Percentiles rank a stretch among this genome's conserved stretches.
Evolutionary conservation across 2,113 vertebrate species (phyloP).

Genomic region (Oncorhynchus masou): DNA sequence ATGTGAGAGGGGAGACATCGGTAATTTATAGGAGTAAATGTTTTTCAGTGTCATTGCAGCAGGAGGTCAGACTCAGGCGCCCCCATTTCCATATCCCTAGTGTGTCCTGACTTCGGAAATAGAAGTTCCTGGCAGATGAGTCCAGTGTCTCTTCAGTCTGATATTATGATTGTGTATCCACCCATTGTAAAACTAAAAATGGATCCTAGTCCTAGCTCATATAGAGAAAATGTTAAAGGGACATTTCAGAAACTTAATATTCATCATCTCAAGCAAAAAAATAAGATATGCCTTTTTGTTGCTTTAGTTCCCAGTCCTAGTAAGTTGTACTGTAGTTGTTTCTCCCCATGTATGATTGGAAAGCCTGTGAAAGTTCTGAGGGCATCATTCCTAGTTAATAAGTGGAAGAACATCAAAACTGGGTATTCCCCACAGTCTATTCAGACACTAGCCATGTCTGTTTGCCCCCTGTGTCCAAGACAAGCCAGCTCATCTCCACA

Average conservation of each 20-base stretch:
- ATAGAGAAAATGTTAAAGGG: constrained; percentile 1
- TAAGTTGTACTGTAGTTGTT: background rate
- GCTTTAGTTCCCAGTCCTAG: background rate
- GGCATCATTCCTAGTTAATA: background rate
- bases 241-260: background rate
- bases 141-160: background rate
- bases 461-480: background rate
- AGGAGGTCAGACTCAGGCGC: too few relatives aligned
- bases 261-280: too few relatives aligned
- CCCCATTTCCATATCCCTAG: background rate
- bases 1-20: background rate
- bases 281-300: too few relatives aligned
- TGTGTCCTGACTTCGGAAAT: background rate
- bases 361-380: too few relatives aligned
- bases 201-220: constrained; percentile 9
- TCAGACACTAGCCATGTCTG: constrained; percentile 1
- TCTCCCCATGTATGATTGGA: background rate
- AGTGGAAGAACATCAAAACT: background rate
- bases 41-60: background rate
- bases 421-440: background rate
- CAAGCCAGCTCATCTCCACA: background rate
- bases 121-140: background rate
- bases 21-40: background rate
- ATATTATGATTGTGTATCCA: constrained; percentile 4
- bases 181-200: constrained; percentile 13